Evolutionary conservation across 2,113 vertebrate species (phyloP).

Genomic region (Hippoglossus stenolepis): DNA sequence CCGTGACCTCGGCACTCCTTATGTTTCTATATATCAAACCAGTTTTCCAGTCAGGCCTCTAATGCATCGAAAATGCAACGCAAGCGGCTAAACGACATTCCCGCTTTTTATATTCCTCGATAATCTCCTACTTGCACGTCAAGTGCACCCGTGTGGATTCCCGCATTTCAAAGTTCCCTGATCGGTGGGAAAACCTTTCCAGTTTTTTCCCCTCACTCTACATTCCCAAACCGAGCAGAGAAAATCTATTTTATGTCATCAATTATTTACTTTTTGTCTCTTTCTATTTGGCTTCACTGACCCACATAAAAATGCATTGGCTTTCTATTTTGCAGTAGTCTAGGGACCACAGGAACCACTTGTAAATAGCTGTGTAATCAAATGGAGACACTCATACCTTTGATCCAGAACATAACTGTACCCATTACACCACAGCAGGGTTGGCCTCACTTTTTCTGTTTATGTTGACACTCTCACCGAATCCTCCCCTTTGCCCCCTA

Average conservation of each 20-base stretch:
- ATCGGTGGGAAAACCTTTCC: background rate
- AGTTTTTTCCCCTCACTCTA: background rate
- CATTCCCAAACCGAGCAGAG: background rate
- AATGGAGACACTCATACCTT: background rate
- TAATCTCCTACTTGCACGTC: background rate
- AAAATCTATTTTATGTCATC: background rate
- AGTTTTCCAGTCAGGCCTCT: background rate
- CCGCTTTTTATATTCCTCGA: background rate
- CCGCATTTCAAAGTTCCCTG: background rate
- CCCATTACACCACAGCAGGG: background rate
- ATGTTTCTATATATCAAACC: background rate
- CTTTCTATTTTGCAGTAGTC: background rate
- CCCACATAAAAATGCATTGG: background rate
- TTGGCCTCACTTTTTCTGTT: background rate
- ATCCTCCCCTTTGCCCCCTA: background rate
- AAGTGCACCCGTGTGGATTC: background rate
- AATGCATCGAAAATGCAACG: background rate
- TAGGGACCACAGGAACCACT: constrained; percentile 17
- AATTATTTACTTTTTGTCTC: background rate
- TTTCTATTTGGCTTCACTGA: background rate
- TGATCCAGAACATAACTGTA: background rate
- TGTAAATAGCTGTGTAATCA: too few species aligned
- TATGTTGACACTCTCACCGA: background rate
- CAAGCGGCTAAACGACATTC: background rate
- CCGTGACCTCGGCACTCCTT: background rate